Base-by-base conservation (phyloP, 37 sponge, comb jelly and placozoan genomes). In the Chondrosia reniformis region DNA sequence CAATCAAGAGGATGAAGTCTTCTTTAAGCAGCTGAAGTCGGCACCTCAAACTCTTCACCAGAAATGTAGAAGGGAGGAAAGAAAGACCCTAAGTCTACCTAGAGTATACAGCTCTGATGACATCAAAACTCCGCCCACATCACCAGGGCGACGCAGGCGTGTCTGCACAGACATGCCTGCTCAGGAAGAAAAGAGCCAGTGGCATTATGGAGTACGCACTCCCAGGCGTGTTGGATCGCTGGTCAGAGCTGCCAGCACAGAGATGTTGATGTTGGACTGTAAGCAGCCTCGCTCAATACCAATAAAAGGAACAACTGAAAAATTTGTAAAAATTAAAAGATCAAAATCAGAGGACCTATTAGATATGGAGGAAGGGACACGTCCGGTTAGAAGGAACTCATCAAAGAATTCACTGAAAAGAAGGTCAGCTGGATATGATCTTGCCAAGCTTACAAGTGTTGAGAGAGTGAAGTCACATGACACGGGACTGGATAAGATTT, bases 381-480 rank as follows among this genome's bases (percentile, higher is more conserved):
- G 28, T 30, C 72, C 72, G 2, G 22, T 39, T 9, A 69, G 36
- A 17, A 36, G 67, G 36, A 44, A 24, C n/a, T 17, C 15, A 2
- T 69, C 72, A 22, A 39, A 43, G 22, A 25, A 25, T 19, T 25
- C 7, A 30, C 34, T 34, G 5, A 39, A 38, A 44, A 21, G 43
- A 13, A 38, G 43, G 13, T 21, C n/a, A 2, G 0, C 43, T 39
- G 24, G 21, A 21, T 24, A 17, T 37, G 41, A 69, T 40, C 2
- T 69, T 13, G 41, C 10, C 7, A 37, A 7, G 43, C 13, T 69
- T 41, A 69, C 43, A 4, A 19, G 41, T 17, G 3, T 40, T 39
- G 24, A 69, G n/a, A 36, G 72, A 25, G 72, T 69, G 13, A 69
- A 39, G 41, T 69, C 72, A 41, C 42, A 44, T 69, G 72, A 69